Conservation (phyloP, 1,140 invertebrate species). For the Philopotamus ludificatus region DNA sequence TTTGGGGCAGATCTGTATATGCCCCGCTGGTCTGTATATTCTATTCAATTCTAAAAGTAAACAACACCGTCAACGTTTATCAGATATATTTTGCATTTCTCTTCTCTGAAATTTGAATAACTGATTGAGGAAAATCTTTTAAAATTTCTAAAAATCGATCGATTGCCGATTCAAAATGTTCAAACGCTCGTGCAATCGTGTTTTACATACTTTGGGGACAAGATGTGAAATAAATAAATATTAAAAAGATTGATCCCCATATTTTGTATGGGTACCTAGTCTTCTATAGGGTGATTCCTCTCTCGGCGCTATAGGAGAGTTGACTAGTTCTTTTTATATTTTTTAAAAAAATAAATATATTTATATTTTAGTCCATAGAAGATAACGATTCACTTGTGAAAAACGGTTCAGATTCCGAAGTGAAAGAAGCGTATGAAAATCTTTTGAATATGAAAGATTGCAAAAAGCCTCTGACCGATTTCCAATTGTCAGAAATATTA, state of each 20-base stretch:
- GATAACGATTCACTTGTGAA: not conserved
- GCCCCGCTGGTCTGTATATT: no score
- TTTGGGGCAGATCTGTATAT: no score
- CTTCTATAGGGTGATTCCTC: no score
- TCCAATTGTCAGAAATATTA: conserved; percentile 55
- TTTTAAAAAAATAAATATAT: not conserved
- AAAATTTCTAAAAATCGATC: not conserved
- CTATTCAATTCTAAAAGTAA: no score
- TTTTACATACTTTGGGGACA: no score
- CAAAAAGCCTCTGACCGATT: conserved; percentile 41
- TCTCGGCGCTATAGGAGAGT: not conserved
- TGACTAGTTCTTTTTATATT: not conserved
- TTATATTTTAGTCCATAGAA: not conserved
- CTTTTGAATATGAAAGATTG: conserved; percentile 1
- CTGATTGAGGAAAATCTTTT: no score
- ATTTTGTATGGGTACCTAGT: no score
- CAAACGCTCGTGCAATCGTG: no score
- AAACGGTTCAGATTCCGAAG: conserved; percentile 8
- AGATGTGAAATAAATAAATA: not conserved
- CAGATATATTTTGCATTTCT: no score
- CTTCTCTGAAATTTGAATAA: no score
- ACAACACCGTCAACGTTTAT: not conserved
- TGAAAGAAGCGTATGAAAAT: conserved; percentile 17
- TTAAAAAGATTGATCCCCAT: no score
- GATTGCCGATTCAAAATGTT: no score